Percentiles rank a stretch among this genome's conserved stretches.
Evolutionary conservation across 2,113 vertebrate genomes (phyloP).

Genomic region (Ginglymostoma cirratum): DNA sequence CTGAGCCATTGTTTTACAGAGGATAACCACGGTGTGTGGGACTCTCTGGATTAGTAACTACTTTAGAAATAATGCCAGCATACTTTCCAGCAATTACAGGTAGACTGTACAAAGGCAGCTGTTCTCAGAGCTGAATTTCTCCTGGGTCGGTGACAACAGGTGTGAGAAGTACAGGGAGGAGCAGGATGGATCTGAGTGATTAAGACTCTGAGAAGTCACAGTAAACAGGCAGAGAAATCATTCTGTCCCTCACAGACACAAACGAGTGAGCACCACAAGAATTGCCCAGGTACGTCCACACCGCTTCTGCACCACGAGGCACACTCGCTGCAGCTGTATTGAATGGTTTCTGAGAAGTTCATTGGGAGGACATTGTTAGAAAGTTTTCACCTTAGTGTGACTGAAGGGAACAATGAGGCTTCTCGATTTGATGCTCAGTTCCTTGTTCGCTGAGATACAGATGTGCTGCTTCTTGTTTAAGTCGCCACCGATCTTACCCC

Average conservation of each 20-base stretch:
- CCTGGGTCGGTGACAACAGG: constrained; percentile 53
- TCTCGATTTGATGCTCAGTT: neutral
- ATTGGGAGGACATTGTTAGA: too few species aligned
- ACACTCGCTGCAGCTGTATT: neutral
- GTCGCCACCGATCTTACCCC: neutral
- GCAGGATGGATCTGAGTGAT: constrained; percentile 38
- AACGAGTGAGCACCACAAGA: neutral
- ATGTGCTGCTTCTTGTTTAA: neutral
- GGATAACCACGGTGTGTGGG: neutral
- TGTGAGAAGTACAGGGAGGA: constrained; percentile 50
- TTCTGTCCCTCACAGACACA: neutral
- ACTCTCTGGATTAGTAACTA: neutral
- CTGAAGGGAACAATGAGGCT: neutral
- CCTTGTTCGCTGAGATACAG: neutral
- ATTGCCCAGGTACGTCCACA: neutral
- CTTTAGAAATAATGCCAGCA: neutral
- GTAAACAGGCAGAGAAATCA: neutral
- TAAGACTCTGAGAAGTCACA: neutral
- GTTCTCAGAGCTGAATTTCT: constrained; percentile 61
- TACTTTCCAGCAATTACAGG: constrained; percentile 61
- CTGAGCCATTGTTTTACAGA: neutral
- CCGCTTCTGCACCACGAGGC: neutral
- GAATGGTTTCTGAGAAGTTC: neutral
- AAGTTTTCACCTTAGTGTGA: neutral
- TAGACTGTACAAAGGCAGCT: constrained; percentile 74